phyloP scores from a whole-genome alignment of 2,888 invertebrate genomes.

The Punctoribates punctum region DNA sequence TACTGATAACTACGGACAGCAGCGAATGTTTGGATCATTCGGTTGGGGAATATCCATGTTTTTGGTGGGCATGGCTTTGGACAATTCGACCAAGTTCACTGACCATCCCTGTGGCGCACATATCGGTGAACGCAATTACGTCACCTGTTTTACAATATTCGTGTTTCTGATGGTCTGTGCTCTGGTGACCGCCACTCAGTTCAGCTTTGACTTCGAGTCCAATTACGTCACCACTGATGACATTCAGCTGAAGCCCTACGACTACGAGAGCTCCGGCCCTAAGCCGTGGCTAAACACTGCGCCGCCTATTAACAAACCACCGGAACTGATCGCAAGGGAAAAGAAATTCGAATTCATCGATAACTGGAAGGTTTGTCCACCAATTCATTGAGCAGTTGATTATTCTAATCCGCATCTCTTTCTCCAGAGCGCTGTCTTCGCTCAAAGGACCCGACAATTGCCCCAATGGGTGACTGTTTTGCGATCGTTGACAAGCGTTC shows the following conservation, averaged over 20 bases:
- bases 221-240: conserved; percentile 15
- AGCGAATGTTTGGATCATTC: conserved; percentile 95
- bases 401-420: conserved; percentile 54
- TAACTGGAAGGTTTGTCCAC: conserved; percentile 41
- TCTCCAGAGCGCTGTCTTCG: conserved; percentile 72
- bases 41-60: conserved; percentile 99
- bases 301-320: conserved; percentile 44
- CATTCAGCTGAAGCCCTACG: conserved; percentile 41
- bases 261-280: conserved; percentile 39
- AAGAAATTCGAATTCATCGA: conserved; percentile 44
- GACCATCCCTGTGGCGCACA: conserved; percentile 72
- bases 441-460: conserved; percentile 81
- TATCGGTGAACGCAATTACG: conserved; percentile 92
- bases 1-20: conserved; percentile 75
- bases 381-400: not conserved
- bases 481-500: conserved; percentile 72
- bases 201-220: conserved; percentile 60
- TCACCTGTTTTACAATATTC: conserved; percentile 96
- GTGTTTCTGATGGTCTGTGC: conserved; percentile 94
- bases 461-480: conserved; percentile 92
- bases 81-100: conserved; percentile 93
- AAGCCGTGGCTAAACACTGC: conserved; percentile 45
- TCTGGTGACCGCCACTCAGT: conserved; percentile 83
- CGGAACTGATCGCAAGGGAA: conserved; percentile 28
- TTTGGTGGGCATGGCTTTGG: conserved; percentile 90